Conservation (phyloP, 2,797 vertebrate species). For the Sebastes matsubarae region DNA sequence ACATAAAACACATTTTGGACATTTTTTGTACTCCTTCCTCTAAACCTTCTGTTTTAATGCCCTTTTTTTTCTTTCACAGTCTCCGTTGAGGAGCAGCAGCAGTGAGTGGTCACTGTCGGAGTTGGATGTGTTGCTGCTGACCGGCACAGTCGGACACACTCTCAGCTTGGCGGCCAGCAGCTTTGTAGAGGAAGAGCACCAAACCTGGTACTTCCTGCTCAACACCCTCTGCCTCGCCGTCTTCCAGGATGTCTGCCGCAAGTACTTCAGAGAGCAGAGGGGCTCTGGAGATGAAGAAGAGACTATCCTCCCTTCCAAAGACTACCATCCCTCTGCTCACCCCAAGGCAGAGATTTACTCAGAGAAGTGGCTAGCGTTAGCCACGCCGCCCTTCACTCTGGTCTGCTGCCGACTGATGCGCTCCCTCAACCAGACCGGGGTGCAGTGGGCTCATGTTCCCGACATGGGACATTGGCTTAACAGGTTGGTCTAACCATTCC, state of each 20-base stretch:
- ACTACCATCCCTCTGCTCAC: conserved; percentile 27
- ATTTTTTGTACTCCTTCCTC: background rate
- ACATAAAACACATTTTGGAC: background rate
- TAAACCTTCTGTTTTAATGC: background rate
- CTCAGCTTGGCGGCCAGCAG: conserved; percentile 93
- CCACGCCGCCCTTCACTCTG: conserved; percentile 88
- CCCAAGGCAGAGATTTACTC: conserved; percentile 57
- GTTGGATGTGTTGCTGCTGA: conserved; percentile 87
- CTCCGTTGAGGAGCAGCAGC: conserved; percentile 60
- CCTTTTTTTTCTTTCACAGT: conserved; percentile 21
- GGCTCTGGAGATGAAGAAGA: conserved; percentile 60
- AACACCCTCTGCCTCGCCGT: conserved; percentile 91
- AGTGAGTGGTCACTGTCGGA: conserved; percentile 85
- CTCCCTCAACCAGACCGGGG: conserved; percentile 93
- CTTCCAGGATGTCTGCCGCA: conserved; percentile 90
- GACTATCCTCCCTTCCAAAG: conserved; percentile 62
- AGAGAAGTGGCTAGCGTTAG: conserved; percentile 88
- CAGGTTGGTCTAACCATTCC: conserved; percentile 83
- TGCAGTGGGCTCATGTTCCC: conserved; percentile 94
- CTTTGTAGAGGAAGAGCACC: conserved; percentile 97
- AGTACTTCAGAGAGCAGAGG: conserved; percentile 79
- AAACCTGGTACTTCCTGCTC: conserved; percentile 97
- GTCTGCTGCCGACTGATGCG: conserved; percentile 91
- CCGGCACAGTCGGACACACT: conserved; percentile 89
- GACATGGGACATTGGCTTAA: conserved; percentile 95